Evolutionary conservation across 2,797 vertebrate genomes (phyloP).

Genomic region (Steatocranus sp.): DNA sequence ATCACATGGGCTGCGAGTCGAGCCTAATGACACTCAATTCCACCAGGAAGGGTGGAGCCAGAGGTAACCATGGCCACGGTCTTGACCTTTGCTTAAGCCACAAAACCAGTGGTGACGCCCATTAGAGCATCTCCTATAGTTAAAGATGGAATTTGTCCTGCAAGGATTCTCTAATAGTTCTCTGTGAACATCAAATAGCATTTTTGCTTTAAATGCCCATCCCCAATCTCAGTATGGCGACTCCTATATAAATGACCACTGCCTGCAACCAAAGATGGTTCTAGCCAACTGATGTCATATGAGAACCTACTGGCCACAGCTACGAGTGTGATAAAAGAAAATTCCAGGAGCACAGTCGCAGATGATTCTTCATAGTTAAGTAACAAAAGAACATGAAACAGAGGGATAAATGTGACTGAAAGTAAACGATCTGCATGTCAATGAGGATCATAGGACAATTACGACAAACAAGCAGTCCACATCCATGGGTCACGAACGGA

Average conservation of each 20-base stretch:
- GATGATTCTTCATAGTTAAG: background rate
- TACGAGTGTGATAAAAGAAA: no score
- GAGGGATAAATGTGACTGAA: background rate
- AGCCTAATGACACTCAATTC: background rate
- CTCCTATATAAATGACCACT: background rate
- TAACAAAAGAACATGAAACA: background rate
- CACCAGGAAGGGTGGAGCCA: background rate
- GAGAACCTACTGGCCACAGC: background rate
- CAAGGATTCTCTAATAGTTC: background rate
- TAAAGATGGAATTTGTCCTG: background rate
- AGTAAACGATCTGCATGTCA: background rate
- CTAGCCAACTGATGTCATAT: background rate
- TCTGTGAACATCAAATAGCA: background rate
- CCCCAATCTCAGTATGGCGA: background rate
- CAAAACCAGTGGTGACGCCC: background rate
- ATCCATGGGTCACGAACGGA: background rate
- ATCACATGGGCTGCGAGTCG: background rate
- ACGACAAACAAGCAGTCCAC: background rate
- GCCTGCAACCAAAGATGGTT: background rate
- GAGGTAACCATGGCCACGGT: background rate
- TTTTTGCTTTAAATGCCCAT: background rate
- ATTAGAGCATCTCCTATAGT: background rate
- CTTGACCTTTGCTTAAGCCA: background rate
- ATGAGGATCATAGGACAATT: background rate
- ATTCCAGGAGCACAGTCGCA: background rate